Base-by-base conservation (phyloP, 2,113 vertebrate genomes). In the Entomyzon cyanotis region DNA sequence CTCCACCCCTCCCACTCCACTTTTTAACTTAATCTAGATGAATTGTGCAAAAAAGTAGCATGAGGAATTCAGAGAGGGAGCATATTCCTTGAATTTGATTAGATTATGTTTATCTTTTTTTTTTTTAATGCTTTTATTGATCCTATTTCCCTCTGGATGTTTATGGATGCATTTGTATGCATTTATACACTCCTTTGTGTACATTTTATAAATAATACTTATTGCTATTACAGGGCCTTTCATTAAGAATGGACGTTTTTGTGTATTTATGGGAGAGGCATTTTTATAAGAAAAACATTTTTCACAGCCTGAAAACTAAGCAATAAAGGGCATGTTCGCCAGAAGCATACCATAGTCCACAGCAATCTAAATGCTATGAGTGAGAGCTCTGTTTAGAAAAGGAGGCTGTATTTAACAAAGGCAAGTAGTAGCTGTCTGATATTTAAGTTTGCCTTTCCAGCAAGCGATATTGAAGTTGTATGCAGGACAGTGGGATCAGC, bases 1-100 rank as follows among this genome's bases (percentile, higher is more conserved):
- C 5, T 52, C 12, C 9, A 15, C 2, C 2, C 0, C 6, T 2
- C 2, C 0, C 4, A 13, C 11, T 0, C 1, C 1, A 10, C 17
- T 63, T 77, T 78, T 64, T 28, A 62, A 15, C 31, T 44, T 65
- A 11, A 85, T 28, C 17, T 71, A 46, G 31, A 42, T 20, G 7
- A 67, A 69, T 46, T 63, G 16, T 64, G 5, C 25, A 63, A 59
- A 67, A 77, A 42, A 25, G 7, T 10, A 89, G 9, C 13, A 56
- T 31, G 5, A 68, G 6, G 13, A 78, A 76, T 62, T 85, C 27
- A 80, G 25, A 58, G 19, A 41, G 5, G 21, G 31, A 53, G 3
- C 4, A 44, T 64, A 70, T 84, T 89, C 79, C 18, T 73, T 25
- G 2, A 50, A 19, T 47, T 47, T 20, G 1, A 10, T 49, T 53